These are phyloP conservation scores for Donacobius atricapilla DNA, from an alignment of 2,113 vertebrate genomes.

Conservation along the genomic window DNA sequence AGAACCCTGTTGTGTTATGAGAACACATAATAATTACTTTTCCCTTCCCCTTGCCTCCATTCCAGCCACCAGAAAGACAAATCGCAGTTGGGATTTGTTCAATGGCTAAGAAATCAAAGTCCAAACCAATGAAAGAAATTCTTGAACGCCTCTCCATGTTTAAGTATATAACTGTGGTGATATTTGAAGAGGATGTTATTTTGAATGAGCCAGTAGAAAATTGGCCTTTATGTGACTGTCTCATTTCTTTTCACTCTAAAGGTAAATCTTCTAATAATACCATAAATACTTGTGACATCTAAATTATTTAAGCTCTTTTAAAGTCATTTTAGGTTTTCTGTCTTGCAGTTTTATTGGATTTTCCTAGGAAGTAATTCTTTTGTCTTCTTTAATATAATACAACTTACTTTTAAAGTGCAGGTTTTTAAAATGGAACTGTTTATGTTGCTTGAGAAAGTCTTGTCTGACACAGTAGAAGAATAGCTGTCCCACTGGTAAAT, in stretches of 20 bases:
- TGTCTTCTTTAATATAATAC: neutral
- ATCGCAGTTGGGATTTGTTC: slow-evolving; percentile 90
- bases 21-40: neutral
- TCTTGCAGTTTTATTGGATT: neutral
- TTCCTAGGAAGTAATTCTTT: neutral
- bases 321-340: neutral
- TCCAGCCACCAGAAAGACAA: slow-evolving; percentile 86
- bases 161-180: slow-evolving; percentile 88
- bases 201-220: slow-evolving; percentile 87
- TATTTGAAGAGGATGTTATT: slow-evolving; percentile 88
- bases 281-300: neutral
- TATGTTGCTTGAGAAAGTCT: neutral
- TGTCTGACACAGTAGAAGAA: neutral
- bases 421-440: neutral
- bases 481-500: neutral
- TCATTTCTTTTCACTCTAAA: slow-evolving; percentile 94
- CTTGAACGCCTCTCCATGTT: slow-evolving; percentile 87
- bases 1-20: neutral
- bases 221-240: slow-evolving; percentile 89
- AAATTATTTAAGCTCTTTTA: neutral
- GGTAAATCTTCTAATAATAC: slow-evolving; percentile 63
- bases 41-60: neutral
- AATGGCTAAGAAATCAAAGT: slow-evolving; percentile 92
- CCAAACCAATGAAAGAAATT: slow-evolving; percentile 93
- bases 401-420: neutral